Evolutionary conservation across 2,113 vertebrate species (phyloP), one percentile per base, ranked within the genome.

Genomic region (Cyprinodon variegatus): DNA sequence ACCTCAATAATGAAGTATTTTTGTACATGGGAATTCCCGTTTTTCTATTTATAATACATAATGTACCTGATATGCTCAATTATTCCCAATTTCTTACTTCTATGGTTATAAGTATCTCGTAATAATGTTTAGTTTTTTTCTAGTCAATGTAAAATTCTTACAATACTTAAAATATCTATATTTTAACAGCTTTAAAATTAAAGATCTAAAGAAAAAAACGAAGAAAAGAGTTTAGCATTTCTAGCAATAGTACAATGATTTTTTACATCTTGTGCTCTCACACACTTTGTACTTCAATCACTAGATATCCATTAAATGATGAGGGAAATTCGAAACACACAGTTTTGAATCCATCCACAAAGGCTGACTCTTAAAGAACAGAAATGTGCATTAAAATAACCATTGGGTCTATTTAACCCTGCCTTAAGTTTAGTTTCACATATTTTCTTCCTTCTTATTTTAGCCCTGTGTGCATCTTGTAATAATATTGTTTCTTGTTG

Each of bases 401-500:
- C 38, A 61, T 75, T 14, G 72, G 76, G 70, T 45, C 20, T 40
- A 11, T 67, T 82, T 72, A 81, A 69, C 74, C 39, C 45, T 20
- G 69, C 65, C 64, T 70, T 15, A 37, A 68, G 9, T 14, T 61
- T 45, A 5, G 14, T 62, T 68, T 84, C 83, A n/a, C 41, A 62
- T 62, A 39, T 13, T 65, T 72, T 64, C 57, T 72, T 36, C 7
- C 1, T 29, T n/a, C 60, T 78, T 15, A 41, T 45, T 67, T 66
- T 5, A 1, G 12, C 29, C 64, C 3, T 70, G 65, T 73, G 20
- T 70, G 1, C 45, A 6, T 41, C 43, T 76, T 84, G 65, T 29
- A 80, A 88, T 76, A 48, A 50, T 68, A 65, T 77, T 40, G 59
- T 17, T 62, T 22, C 14, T 53, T 57, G 41, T 68, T 65, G 43